Evolutionary conservation across 1,140 invertebrate species (phyloP), one percentile per base, ranked within the genome.

Genomic region (Macrocentrus cingulum): DNA sequence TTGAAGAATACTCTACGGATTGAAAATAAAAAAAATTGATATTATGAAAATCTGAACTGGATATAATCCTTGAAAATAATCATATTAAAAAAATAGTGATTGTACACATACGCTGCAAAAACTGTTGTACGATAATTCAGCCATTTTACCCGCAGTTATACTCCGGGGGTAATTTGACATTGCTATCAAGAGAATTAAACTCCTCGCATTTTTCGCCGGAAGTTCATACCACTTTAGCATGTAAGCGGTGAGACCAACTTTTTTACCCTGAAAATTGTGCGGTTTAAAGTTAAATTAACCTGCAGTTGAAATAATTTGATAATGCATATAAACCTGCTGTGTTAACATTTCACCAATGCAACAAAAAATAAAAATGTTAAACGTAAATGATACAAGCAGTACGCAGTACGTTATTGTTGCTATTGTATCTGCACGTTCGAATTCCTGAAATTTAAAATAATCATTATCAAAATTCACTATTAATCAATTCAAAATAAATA

Each of bases 61-160:
- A 49, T 32, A 9, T 8, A 25, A n/a, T 49, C 13, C 2, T 15
- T 3, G 13, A 46, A 13, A 22, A n/a, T n/a, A n/a, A n/a, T n/a
- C n/a, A n/a, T n/a, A n/a, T n/a, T n/a, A 2, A 20, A 3, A 16
- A 48, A 23, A 4, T 1, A 29, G 5, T 49, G 18, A 15, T 2
- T 25, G 8, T 29, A 22, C 58, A 67, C 67, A 58, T 57, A 73
- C 71, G 48, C 50, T 42, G 18, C 62, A 63, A 36, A 73, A 73
- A 2, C 61, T 70, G 23, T 36, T 59, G 9, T 70, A 20, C 0
- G 70, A 71, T 25, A 69, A 52, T 6, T 67, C 42, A 5, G 58
- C 20, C 42, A 71, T 58, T 37, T 64, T 69, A 48, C 65, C 65
- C 54, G 66, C 69, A 11, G 69, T 68, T 13, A 71, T 62, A 50